A percentile compares a stretch with the other conserved stretches of the same genome.
Evolutionary conservation across 2,113 vertebrate species (phyloP).

Genomic region (Archocentrus centrarchus): DNA sequence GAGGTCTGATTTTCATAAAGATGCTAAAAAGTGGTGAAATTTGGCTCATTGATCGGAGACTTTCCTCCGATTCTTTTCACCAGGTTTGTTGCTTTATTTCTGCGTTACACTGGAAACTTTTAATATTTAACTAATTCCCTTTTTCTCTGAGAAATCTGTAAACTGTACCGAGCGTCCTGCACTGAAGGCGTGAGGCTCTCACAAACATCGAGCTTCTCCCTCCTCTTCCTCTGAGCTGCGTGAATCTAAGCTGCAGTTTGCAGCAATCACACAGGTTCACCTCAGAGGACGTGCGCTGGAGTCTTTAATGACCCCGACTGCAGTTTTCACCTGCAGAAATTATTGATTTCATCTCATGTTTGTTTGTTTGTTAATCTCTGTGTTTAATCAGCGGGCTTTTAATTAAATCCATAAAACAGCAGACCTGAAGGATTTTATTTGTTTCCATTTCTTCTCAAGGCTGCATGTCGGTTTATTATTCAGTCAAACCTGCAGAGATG

Average conservation of each 20-base stretch:
- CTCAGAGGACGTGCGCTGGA: not conserved
- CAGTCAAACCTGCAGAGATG: not conserved
- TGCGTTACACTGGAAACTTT: too few relatives aligned
- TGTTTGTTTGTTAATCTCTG: constrained; percentile 14
- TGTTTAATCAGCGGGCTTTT: not conserved
- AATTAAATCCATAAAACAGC: constrained; percentile 14
- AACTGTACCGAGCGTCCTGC: not conserved
- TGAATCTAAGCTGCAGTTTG: not conserved
- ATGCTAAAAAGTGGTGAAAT: not conserved
- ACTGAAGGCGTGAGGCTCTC: not conserved
- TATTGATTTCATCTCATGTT: not conserved
- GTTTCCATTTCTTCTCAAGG: not conserved
- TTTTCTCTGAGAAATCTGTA: not conserved
- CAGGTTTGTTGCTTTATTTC: too few relatives aligned
- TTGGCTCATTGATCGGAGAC: too few relatives aligned
- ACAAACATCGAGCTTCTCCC: not conserved
- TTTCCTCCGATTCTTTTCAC: too few relatives aligned
- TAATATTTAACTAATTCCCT: not conserved
- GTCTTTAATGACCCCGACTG: not conserved
- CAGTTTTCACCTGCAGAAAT: constrained; percentile 1
- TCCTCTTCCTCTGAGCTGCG: not conserved
- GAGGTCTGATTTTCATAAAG: not conserved
- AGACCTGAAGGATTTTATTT: constrained; percentile 3
- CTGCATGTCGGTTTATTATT: not conserved
- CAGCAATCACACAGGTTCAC: not conserved